Base-by-base conservation (phyloP, 1,140 invertebrate genomes). In the Panagrolaimus sp. region DNA sequence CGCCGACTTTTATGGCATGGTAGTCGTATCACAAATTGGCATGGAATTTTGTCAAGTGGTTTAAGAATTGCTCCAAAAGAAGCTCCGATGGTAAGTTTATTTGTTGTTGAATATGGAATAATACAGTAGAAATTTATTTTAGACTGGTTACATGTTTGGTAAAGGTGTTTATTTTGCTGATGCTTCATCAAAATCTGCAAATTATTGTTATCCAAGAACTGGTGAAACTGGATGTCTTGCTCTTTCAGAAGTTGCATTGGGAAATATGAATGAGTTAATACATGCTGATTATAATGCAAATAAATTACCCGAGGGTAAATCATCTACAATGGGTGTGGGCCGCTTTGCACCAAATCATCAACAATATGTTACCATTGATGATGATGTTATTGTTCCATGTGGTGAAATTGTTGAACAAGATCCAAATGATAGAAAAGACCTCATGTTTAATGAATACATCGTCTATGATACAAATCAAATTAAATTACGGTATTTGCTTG, bases 151-250 rank as follows among this genome's bases (percentile, higher is more conserved):
- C 85, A 98, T 98, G 96, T 98, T 98, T 85, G 95, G 94, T 65
- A 87, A 87, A 78, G 86, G 86, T 82, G 88, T 89, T 51, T 97
- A 98, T 84, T 97, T 98, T 86, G 94, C 94, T 4, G 95, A 98
- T 84, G 96, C 96, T 92, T 93, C 97, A 0, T 93, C 92, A 0
- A 98, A 98, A 84, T 96, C 93, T 4, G 95, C 94, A 0, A 98
- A 97, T 84, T 98, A 98, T 84, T 98, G 94, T 85, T 89, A 87
- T 74, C 91, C 93, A 1, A 89, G 68, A 8, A 42, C 45, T 11
- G 53, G 68, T 13, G 63, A 70, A 44, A 51, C 61, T 46, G 95
- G 93, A 66, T 83, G 96, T n/a, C 79, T 98, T 83, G 74, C 97
- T 72, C 86, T 98, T 0, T 96, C 93, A 83, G 93, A 98, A 83